Base-by-base conservation (phyloP, 2,888 invertebrate genomes). In the Schrankia costaestrigalis region DNA sequence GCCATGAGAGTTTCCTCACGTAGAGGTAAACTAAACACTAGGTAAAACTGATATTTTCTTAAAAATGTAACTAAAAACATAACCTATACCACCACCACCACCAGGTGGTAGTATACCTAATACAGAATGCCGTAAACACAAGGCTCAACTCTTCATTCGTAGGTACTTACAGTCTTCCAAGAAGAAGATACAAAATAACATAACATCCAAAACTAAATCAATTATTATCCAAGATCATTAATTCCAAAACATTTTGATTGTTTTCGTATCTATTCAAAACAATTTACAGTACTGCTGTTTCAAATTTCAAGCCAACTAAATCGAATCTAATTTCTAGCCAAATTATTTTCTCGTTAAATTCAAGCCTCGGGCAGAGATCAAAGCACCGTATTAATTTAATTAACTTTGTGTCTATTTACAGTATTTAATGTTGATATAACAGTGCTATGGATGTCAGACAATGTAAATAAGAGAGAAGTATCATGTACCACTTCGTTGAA, bases 351-450 rank as follows among this genome's bases (percentile, higher is more conserved):
- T 57, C 50, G 49, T 64, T 56, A 51, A 53, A 42, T 48, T 46
- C 37, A 41, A 41, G 57, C 45, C 47, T 14, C 35, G 15, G 42
- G 48, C 42, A 29, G 35, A 54, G 58, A 63, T 68, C 64, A 63
- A 67, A 69, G 56, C 41, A 42, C 32, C 42, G 49, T 48, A 53
- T 47, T 60, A 47, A 63, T 60, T 66, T 47, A 62, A 65, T 71
- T 66, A 66, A 61, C 57, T 63, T 59, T 52, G 51, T 56, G 38
- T 50, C 42, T 47, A 41, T 45, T 35, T 45, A 40, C 26, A 30
- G 52, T 35, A 45, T 34, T 28, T 35, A 31, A 39, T 43, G 29
- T 43, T 40, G 25, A 46, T 41, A 36, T 33, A 41, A 35, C 35
- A 33, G 30, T 37, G 27, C 31, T 35, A 14, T 40, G 10, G 11